phyloP scores from a whole-genome alignment of 2,113 vertebrate genomes.

The Mustela lutreola region DNA sequence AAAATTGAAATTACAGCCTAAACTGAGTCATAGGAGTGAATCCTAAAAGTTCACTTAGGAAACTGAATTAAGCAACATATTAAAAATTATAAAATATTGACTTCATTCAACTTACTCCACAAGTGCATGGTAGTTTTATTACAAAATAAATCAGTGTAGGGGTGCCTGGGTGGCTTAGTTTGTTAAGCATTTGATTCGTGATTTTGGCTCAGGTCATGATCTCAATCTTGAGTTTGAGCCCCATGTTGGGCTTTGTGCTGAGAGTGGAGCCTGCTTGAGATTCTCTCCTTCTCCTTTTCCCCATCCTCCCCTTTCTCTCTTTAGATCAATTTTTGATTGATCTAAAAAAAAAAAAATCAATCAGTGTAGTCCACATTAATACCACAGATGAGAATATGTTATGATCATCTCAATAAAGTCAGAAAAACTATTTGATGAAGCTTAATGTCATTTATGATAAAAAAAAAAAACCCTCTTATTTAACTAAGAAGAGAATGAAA shows the following conservation, averaged over 20 bases:
- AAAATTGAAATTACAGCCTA: not conserved
- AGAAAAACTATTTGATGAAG: slow-evolving; percentile 37
- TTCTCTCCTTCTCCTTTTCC: not conserved
- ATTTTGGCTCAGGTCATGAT: not conserved
- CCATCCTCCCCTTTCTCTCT: not conserved
- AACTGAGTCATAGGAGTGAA: not conserved
- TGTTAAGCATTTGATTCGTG: not conserved
- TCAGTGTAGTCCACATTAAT: not conserved
- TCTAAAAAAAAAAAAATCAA: not conserved
- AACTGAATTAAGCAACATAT: not conserved
- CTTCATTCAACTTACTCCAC: not conserved
- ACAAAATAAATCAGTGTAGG: not conserved
- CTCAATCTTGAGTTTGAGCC: not conserved
- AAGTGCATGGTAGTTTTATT: slow-evolving; percentile 4
- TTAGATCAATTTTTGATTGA: not conserved
- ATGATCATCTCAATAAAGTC: not conserved
- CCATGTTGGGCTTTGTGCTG: not conserved
- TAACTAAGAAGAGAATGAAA: not conserved
- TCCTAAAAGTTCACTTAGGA: not conserved
- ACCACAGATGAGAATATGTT: not conserved
- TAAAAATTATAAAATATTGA: not conserved
- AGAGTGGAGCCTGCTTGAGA: not conserved
- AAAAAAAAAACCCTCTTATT: not conserved
- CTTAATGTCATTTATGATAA: not conserved
- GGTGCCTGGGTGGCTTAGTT: not conserved